Evolutionary conservation across 2,888 invertebrate species (phyloP), one percentile per base, ranked within the genome.

Genomic region (Tuta absoluta): DNA sequence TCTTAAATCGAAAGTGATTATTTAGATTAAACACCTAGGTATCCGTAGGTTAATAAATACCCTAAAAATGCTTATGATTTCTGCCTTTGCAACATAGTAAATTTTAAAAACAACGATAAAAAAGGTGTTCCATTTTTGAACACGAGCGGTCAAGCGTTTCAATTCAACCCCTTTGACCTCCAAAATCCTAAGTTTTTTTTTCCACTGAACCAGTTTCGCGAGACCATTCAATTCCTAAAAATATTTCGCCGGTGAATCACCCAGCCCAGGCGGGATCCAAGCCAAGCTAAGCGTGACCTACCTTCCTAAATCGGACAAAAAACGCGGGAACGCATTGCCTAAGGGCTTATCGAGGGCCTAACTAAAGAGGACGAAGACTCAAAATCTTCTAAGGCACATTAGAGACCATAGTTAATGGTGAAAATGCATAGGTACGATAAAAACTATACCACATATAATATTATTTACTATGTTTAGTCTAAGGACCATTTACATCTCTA

Each of bases 121-220:
- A 45, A 45, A 45, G 17, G 45, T 45, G 45, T 17, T 45, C 45
- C 14, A 53, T 23, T 53, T 53, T 14, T 23, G 23, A 23, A 23
- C 23, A 23, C 51, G 23, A 11, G 14, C 51, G 51, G 51, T 23
- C 51, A 23, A 53, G 51, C 21, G 23, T 24, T 49, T 11, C 51
- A 51, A 56, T 48, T 23, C 51, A 53, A 56, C 56, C 56, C 56
- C 17, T 33, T 2, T 33, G 56, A 56, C 56, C 56, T 28, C 19
- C n/a, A 56, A 56, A 56, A 33, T 33, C 33, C 56, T 56, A 33
- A 33, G 11, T n/a, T 28, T 17, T 56, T 17, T 56, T 56, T 24
- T 53, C 45, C 17, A 33, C 56, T 2, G n/a, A 56, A 56, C 56
- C 56, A 24, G 56, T 56, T 33, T 11, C 10, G n/a, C 17, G 28